A percentile compares a stretch with the other conserved stretches of the same genome.
These are phyloP conservation scores for Silurus aristotelis DNA, from an alignment of 2,797 vertebrate species.

Conservation along the genomic window DNA sequence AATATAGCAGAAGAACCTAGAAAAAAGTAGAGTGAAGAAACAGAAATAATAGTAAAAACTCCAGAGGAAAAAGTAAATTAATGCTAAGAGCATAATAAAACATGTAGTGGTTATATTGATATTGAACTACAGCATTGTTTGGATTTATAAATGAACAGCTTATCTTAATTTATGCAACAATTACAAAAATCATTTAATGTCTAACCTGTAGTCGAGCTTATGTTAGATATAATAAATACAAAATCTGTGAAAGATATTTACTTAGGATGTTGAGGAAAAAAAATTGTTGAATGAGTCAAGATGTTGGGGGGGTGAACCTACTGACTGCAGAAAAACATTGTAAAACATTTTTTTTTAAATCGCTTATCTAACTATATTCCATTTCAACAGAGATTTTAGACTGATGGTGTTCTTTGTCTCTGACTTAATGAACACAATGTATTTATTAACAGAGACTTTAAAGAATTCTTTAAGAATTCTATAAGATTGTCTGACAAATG, in stretches of 20 bases:
- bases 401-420: too few relatives aligned
- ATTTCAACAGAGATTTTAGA: too few relatives aligned
- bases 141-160: not conserved
- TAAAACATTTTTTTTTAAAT: too few relatives aligned
- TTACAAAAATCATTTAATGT: not conserved
- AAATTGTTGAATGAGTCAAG: not conserved
- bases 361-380: too few relatives aligned
- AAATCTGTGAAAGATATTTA: not conserved
- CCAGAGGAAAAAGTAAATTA: not conserved
- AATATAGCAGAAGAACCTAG: not conserved
- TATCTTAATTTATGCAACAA: not conserved
- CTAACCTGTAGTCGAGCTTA: not conserved
- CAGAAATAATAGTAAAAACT: not conserved
- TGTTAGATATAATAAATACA: not conserved
- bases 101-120: not conserved
- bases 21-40: not conserved
- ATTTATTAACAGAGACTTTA: too few relatives aligned
- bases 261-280: not conserved
- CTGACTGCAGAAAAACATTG: too few relatives aligned
- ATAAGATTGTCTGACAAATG: too few relatives aligned
- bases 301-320: too few relatives aligned
- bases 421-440: too few relatives aligned
- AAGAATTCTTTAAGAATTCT: too few relatives aligned
- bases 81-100: not conserved
- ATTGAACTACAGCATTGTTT: not conserved